Conservation (phyloP, 64 coral and sea anemone genomes). For the Cladopsammia gracilis region DNA sequence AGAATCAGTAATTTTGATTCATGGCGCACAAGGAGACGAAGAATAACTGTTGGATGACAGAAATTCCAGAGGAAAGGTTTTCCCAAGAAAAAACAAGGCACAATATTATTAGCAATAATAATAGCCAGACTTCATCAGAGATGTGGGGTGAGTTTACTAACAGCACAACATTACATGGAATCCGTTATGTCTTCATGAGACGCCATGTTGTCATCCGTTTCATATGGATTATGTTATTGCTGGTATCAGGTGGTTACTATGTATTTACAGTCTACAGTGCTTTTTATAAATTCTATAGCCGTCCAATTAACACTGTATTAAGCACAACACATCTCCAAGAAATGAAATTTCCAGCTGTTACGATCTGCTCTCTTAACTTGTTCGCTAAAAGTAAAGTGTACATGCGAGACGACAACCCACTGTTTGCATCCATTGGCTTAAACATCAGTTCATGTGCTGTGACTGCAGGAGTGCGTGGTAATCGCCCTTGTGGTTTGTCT, state of each 20-base stretch:
- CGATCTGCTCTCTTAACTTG: conserved; percentile 58
- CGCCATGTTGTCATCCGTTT: conserved; percentile 7
- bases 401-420: conserved; percentile 20
- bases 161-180: conserved; percentile 72
- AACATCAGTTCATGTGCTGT: conserved; percentile 33
- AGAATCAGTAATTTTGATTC: too few relatives aligned
- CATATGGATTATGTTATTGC: conserved; percentile 58
- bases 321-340: not conserved
- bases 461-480: not conserved
- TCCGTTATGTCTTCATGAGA: conserved; percentile 68
- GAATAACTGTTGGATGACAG: not conserved
- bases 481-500: conserved; percentile 22
- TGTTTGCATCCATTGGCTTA: conserved; percentile 10
- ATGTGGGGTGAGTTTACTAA: conserved; percentile 69
- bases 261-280: conserved; percentile 16
- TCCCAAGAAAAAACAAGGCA: not conserved
- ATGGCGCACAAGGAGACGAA: not conserved
- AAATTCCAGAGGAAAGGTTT: not conserved
- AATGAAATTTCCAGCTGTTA: conserved; percentile 71
- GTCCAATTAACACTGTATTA: conserved; percentile 68
- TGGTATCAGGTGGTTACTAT: conserved; percentile 50
- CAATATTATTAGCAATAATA: too few relatives aligned
- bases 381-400: conserved; percentile 22
- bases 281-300: conserved; percentile 64
- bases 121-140: not conserved